phyloP scores from a whole-genome alignment of 2,797 vertebrate species.

The Huso huso region DNA sequence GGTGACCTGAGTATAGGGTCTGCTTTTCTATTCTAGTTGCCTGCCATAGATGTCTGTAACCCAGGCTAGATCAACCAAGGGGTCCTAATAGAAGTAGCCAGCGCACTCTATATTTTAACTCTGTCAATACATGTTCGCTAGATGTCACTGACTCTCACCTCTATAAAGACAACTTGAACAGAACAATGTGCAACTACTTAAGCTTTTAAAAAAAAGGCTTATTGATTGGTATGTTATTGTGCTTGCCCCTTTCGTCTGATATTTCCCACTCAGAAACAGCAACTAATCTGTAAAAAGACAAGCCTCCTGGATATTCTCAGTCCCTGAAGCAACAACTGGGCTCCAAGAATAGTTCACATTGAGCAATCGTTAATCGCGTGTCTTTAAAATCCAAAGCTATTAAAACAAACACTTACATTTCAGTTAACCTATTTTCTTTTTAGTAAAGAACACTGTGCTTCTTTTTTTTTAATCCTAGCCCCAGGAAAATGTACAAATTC shows the following conservation, averaged over 20 bases:
- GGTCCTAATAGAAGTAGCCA: too few relatives aligned
- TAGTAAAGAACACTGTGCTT: background rate
- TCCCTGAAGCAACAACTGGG: conserved; percentile 1
- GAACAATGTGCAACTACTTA: too few relatives aligned
- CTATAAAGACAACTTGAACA: too few relatives aligned
- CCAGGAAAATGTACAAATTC: background rate
- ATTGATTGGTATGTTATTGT: conserved; percentile 5
- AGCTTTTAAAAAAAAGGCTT: too few relatives aligned
- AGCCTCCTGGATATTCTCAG: background rate
- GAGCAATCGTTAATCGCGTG: conserved; percentile 7
- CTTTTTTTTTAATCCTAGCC: background rate
- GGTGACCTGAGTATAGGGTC: too few relatives aligned
- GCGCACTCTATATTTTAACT: too few relatives aligned
- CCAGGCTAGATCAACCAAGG: too few relatives aligned
- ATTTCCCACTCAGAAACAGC: background rate
- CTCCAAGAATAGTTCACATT: background rate
- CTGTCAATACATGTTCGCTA: too few relatives aligned
- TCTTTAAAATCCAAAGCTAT: background rate
- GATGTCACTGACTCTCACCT: too few relatives aligned
- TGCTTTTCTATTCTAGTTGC: too few relatives aligned
- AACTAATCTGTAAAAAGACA: conserved; percentile 7
- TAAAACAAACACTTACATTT: background rate
- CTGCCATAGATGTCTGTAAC: too few relatives aligned
- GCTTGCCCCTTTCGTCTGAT: background rate
- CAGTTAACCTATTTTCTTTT: background rate